Evolutionary conservation across 2,113 vertebrate genomes (phyloP).

Genomic region (Zosterops borbonicus): DNA sequence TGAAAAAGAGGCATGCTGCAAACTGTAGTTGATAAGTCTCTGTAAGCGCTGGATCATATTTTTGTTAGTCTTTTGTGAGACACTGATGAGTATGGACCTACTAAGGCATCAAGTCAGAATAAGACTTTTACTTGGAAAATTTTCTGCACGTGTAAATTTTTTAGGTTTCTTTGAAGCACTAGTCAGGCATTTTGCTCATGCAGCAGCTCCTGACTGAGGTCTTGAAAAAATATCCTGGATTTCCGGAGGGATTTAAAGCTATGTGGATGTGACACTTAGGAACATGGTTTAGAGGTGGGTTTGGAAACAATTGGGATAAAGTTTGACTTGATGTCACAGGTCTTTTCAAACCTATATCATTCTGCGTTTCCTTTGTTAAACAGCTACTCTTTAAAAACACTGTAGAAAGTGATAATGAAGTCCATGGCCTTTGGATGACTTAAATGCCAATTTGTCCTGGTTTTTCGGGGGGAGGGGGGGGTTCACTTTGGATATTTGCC

Average conservation of each 20-base stretch:
- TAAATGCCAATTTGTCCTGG: background rate
- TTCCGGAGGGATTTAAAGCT: background rate
- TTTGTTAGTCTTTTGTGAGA: background rate
- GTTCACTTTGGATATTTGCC: background rate
- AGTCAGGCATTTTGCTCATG: background rate
- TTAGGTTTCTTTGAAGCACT: background rate
- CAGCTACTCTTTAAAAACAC: background rate
- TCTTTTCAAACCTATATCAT: background rate
- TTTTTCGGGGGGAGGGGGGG: background rate
- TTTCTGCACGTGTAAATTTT: background rate
- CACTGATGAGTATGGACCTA: background rate
- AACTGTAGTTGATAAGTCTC: background rate
- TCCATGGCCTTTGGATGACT: background rate
- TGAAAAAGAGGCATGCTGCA: background rate
- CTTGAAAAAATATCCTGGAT: background rate
- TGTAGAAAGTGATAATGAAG: background rate
- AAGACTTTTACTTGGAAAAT: background rate
- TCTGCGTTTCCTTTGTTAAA: background rate
- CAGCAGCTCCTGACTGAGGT: background rate
- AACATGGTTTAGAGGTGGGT: background rate
- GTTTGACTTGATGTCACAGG: too few relatives aligned
- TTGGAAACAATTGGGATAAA: background rate
- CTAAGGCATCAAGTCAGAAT: background rate
- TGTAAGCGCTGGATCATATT: background rate
- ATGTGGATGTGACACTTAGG: background rate